A percentile compares a stretch with the other conserved stretches of the same genome.
Conservation (phyloP, 2,113 vertebrate species). For the Rutilus rutilus region DNA sequence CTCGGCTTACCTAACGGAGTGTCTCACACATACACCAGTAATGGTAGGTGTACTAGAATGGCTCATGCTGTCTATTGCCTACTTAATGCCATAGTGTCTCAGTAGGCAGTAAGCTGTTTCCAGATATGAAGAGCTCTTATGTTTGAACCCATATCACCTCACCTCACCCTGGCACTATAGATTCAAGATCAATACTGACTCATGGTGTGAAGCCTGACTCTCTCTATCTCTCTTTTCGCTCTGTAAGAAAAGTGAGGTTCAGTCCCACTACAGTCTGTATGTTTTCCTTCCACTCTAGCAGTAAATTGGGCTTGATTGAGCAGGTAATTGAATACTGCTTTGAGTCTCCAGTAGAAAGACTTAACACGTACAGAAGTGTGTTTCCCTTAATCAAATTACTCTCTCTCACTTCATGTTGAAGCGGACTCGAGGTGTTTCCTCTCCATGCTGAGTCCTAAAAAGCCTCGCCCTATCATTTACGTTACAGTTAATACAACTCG, state of each 20-base stretch:
- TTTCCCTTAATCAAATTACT: slow-evolving; percentile 34
- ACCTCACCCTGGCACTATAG: slow-evolving; percentile 5
- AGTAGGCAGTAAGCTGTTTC: slow-evolving; percentile 24
- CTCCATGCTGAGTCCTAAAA: neutral
- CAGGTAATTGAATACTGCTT: slow-evolving; percentile 59
- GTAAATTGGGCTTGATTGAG: slow-evolving; percentile 57
- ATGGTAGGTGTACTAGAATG: slow-evolving; percentile 18
- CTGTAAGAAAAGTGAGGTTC: neutral
- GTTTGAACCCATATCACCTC: slow-evolving; percentile 14
- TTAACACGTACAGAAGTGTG: slow-evolving; percentile 33
- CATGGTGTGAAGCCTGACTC: slow-evolving; percentile 2
- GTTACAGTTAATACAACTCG: slow-evolving; percentile 2
- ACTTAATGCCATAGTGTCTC: slow-evolving; percentile 24
- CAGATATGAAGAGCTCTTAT: slow-evolving; percentile 37
- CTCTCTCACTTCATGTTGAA: slow-evolving; percentile 3
- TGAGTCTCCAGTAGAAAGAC: slow-evolving; percentile 34
- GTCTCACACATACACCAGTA: slow-evolving; percentile 16
- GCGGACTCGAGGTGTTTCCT: neutral
- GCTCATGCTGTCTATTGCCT: neutral
- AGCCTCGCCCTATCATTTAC: slow-evolving; percentile 3
- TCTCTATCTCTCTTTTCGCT: neutral
- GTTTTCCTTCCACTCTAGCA: slow-evolving; percentile 38
- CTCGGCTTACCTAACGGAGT: slow-evolving; percentile 42
- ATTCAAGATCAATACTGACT: slow-evolving; percentile 44
- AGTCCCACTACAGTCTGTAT: slow-evolving; percentile 10